Conservation (phyloP, 2,888 invertebrate genomes). For the Archaeoteleia sp. region DNA sequence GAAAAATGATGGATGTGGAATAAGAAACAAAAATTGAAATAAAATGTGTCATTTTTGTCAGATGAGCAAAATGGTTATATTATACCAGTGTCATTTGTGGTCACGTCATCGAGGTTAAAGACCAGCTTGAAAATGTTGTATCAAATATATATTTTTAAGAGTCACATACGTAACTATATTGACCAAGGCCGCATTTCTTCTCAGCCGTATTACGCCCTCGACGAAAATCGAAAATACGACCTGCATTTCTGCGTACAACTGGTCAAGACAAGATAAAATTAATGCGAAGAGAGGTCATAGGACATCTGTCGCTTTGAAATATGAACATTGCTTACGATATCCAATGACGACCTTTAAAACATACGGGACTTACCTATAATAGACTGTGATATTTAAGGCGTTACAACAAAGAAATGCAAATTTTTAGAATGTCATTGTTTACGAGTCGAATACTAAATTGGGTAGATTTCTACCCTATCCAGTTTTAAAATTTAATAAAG, state of each 20-base stretch:
- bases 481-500: too few relatives aligned
- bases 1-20: too few relatives aligned
- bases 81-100: too few relatives aligned
- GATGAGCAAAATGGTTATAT: too few relatives aligned
- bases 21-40: too few relatives aligned
- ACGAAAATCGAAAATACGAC: constrained; percentile 38
- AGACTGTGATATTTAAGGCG: constrained; percentile 12
- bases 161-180: constrained; percentile 11
- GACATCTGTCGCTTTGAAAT: constrained; percentile 59
- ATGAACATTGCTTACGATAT: constrained; percentile 69
- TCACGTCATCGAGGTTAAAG: constrained; percentile 13
- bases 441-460: too few relatives aligned
- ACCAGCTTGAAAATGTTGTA: neutral
- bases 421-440: constrained; percentile 1
- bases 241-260: constrained; percentile 14
- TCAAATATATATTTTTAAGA: constrained; percentile 9
- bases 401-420: constrained; percentile 11
- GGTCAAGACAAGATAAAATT: constrained; percentile 56
- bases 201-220: constrained; percentile 12
- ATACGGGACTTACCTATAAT: constrained; percentile 40
- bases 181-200: constrained; percentile 29
- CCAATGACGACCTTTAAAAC: constrained; percentile 56
- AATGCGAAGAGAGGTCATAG: constrained; percentile 60
- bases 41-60: too few relatives aligned
- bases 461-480: too few relatives aligned